phyloP scores from a whole-genome alignment of 2,888 invertebrate species.

The Diadromus collaris region DNA sequence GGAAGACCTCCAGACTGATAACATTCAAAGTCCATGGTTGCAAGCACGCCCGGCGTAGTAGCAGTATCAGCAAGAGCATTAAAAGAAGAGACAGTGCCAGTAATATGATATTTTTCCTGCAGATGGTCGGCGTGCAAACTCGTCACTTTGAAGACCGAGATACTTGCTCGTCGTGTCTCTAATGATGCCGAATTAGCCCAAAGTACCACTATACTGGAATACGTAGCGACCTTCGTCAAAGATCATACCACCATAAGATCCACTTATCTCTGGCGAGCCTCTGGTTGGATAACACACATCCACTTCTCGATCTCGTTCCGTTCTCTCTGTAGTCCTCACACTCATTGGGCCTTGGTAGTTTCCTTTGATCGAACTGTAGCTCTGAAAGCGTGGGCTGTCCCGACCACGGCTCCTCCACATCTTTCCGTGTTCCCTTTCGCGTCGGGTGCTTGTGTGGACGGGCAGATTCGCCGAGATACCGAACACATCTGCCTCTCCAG shows the following conservation, averaged over 20 bases:
- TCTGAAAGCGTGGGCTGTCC: constrained; percentile 40
- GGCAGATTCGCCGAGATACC: constrained; percentile 21
- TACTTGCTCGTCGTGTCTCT: not conserved
- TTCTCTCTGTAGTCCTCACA: not conserved
- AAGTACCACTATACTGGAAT: constrained; percentile 1
- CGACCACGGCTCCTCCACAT: not conserved
- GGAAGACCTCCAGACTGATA: constrained; percentile 11
- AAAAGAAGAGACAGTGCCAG: constrained; percentile 16
- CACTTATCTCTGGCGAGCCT: constrained; percentile 28
- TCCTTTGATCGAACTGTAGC: constrained; percentile 22
- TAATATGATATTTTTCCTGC: constrained; percentile 20
- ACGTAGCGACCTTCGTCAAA: constrained; percentile 28
- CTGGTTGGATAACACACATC: constrained; percentile 17
- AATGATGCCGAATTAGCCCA: not conserved
- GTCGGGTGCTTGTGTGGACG: not conserved
- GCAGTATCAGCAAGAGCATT: not conserved
- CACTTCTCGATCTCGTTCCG: constrained; percentile 16
- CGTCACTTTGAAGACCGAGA: not conserved
- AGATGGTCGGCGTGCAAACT: constrained; percentile 39
- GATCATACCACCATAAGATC: constrained; percentile 13
- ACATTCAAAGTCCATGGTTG: constrained; percentile 30
- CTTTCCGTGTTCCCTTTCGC: not conserved
- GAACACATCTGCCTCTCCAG: constrained; percentile 22
- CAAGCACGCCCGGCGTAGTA: not conserved
- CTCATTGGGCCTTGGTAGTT: constrained; percentile 1